Evolutionary conservation across 2,113 vertebrate genomes (phyloP), one percentile per base, ranked within the genome.

Genomic region (Sinocyclocheilus anophthalmus): DNA sequence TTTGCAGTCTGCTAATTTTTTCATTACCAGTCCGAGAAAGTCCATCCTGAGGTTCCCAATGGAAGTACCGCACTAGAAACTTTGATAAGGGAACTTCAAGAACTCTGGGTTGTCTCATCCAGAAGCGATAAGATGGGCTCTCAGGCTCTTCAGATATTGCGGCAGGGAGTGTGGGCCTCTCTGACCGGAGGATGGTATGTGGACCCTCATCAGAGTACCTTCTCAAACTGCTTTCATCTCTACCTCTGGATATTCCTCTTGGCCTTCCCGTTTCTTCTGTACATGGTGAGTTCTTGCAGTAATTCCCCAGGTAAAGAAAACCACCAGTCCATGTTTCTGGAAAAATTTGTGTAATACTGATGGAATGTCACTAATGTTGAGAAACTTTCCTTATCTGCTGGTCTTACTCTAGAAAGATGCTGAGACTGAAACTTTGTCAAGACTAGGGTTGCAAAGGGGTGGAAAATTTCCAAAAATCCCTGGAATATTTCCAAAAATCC

Each of bases 181-280:
- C 96, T 97, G 76, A 97, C 96, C 0, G 97, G 97, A 85, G 97
- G 97, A 89, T 97, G 97, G 96, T 97, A 96, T 89, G 96, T 97
- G 91, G 97, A 97, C 93, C 97, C 97, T 18, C 97, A 97, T 91
- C 97, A 97, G 92, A 97, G 97, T 93, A 97, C 96, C 7, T 97
- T 97, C 93, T 97, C 96, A 91, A 97, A 97, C 92, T 97, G 96
- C 90, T 97, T 97, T 90, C 97, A 97, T 84, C 96, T 97, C 83
- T 97, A 97, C 88, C 95, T 97, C 79, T 97, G 97, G 97, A 96
- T 97, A 88, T 96, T 97, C 88, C 92, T 97, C 79, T 94, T 97
- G 92, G 93, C 93, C 84, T 95, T 97, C 85, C 97, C 97, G 6
- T 97, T 97, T 88, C 90, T 97, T 88, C 93, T 97, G 83, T 97